Percentiles rank a stretch among this genome's conserved stretches.
Conservation (phyloP, 2,888 invertebrate genomes). For the Onchidella celtica region DNA sequence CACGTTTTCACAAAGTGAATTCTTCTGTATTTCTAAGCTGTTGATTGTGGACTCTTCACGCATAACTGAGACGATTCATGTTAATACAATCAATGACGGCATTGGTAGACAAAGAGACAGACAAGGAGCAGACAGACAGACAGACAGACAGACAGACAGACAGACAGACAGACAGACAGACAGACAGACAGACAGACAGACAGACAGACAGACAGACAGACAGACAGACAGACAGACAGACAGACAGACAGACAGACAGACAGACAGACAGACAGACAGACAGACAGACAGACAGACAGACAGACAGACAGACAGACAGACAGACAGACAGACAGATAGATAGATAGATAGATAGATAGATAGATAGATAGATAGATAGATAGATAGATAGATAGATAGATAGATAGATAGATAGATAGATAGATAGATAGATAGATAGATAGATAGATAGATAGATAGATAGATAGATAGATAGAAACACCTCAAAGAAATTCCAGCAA, state of each 20-base stretch:
- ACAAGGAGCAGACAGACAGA: neutral
- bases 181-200: neutral
- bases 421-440: conserved; percentile 13
- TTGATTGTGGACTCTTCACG: no score
- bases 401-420: no score
- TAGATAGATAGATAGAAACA: no score
- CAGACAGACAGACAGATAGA: no score
- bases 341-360: neutral
- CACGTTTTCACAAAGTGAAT: no score
- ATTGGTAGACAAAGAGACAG: neutral
- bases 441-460: neutral
- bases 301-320: neutral
- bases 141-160: neutral
- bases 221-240: no score
- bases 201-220: no score
- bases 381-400: neutral
- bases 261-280: neutral
- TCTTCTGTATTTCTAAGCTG: no score
- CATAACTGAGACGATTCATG: no score
- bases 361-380: conserved; percentile 22
- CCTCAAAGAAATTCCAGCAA: no score
- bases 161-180: neutral
- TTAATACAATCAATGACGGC: neutral
- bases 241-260: conserved; percentile 6
- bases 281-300: neutral